Base-by-base conservation (phyloP, 53 echinoderm and acorn worm species). In the Luidia sarsii region DNA sequence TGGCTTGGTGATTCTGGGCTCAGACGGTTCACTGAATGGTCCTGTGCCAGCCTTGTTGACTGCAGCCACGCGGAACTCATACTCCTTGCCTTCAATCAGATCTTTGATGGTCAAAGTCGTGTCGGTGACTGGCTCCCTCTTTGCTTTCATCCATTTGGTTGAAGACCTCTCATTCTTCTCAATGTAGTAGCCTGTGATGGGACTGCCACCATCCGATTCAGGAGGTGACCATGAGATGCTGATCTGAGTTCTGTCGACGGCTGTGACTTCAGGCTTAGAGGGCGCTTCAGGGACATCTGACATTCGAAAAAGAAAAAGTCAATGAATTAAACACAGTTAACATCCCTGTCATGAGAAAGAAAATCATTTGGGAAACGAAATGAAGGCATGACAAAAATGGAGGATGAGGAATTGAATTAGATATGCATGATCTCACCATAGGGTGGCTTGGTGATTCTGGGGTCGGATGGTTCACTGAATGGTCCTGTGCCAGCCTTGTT, bases 161-260 rank as follows among this genome's bases (percentile, higher is more conserved):
- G 87, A 79, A 16, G 86, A 56, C 15, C 70, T 83, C 35, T 92
- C 92, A 46, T 82, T 90, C 52, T 69, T 85, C 55, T 92, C 92
- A 39, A 92, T 65, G 51, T 83, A 77, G 86, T 89, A 92, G 51
- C 86, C 89, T 23, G 70, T 89, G 74, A 92, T 67, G 0, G 75
- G 61, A 84, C 83, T 80, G 49, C 92, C 92, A 28, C 92, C 92
- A 50, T 86, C 79, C 34, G 83, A 86, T 16, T 77, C 64, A 18
- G 92, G 92, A 15, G 92, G 86, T 49, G 92, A 82, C 92, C 92
- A 92, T 9, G 87, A 68, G 55, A 92, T 39, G 71, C 82, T 90
- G 9, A 91, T 88, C 35, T 80, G 51, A 21, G 86, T 86, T 23
- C 88, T 86, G 75, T 87, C 92, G 15, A 89, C 75, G n/a, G 66